Base-by-base conservation (phyloP, 2,797 vertebrate genomes). In the Pseudotriccus pelzelni region DNA sequence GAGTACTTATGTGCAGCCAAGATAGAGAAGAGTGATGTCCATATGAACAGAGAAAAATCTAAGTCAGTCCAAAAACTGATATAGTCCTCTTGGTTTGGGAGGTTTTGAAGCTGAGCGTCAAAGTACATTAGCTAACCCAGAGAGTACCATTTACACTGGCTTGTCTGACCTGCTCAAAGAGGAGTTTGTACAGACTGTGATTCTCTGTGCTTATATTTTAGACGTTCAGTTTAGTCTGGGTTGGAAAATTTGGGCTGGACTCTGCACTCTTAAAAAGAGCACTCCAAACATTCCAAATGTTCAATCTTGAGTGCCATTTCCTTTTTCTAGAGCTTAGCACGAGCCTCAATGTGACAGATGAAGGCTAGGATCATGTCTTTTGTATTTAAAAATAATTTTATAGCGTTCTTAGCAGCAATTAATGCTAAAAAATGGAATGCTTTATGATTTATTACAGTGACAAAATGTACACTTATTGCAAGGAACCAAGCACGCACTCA, bases 181-280 rank as follows among this genome's bases (percentile, higher is more conserved):
- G 32, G 34, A 73, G 56, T 89, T 86, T 81, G 62, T 60, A 55
- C 15, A 79, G 49, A 74, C 62, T 8, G 1, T 89, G 52, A 64
- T 82, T 67, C 74, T 84, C 44, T 77, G 12, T 93, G 89, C 89
- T 93, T 93, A 72, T 78, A 49, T 94, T 91, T 95, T 93, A 73
- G 53, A 44, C 36, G 77, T 12, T 69, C 32, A 78, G 73, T 95
- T 96, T 95, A 94, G 79, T 87, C 87, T 85, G 43, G 24, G 13
- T 75, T 68, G 13, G 60, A 89, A 92, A 92, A 84, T 52, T 66
- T 63, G 82, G 14, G 68, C n/a, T 87, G 49, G 66, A 68, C n/a
- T 67, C 52, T 50, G 16, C 25, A 39, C n/a, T 81, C 28, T 63
- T 79, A 44, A 50, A 73, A 89, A 92, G 46, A 81, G 7, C 28